Evolutionary conservation across 2,113 vertebrate genomes (phyloP).

Genomic region (Athene noctua): DNA sequence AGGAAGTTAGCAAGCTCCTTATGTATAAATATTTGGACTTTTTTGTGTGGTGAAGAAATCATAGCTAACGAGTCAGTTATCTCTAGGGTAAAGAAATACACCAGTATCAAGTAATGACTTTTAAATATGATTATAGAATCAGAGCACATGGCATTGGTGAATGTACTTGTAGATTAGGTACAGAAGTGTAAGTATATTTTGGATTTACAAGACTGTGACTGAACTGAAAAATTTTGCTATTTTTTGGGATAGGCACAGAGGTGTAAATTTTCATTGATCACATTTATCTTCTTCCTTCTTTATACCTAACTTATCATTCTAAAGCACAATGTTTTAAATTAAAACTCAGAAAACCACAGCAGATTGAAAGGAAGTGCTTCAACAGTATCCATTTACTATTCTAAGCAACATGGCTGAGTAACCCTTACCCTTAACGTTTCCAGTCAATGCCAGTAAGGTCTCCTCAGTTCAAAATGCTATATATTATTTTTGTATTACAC

Average conservation of each 20-base stretch:
- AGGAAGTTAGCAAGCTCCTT: constrained; percentile 24
- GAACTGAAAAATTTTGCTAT: not conserved
- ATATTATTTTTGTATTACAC: not conserved
- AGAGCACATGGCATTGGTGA: not conserved
- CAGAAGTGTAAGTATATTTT: not conserved
- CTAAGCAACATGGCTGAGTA: not conserved
- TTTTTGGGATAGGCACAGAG: not conserved
- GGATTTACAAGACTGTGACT: not conserved
- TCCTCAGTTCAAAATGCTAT: not conserved
- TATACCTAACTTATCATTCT: not conserved
- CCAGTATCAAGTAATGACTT: not conserved
- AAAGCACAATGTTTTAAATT: not conserved
- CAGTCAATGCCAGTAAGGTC: not conserved
- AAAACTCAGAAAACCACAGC: not conserved
- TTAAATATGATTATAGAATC: not conserved
- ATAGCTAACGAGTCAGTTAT: not conserved
- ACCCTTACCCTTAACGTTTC: not conserved
- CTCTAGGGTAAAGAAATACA: not conserved
- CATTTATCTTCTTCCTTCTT: not conserved
- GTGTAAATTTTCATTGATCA: not conserved
- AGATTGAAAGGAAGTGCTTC: not conserved
- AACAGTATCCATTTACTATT: not conserved
- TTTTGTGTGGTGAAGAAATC: not conserved
- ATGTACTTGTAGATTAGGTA: not conserved
- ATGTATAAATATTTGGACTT: not conserved